Conservation (phyloP, 2,888 invertebrate species). For the Conomelus anceps region DNA sequence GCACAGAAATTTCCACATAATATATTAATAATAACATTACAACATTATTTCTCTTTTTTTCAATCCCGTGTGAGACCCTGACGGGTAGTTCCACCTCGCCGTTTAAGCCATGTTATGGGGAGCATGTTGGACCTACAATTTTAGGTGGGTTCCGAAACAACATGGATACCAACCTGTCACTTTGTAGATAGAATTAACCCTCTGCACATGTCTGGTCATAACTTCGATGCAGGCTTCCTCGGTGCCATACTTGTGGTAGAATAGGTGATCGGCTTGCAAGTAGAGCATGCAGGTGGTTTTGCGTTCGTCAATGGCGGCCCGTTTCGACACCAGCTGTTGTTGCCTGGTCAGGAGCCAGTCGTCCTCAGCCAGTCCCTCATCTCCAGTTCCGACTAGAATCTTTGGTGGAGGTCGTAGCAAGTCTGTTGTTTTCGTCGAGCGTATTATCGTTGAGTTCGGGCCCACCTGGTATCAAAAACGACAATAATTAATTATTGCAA, state of each 20-base stretch:
- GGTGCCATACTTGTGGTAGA: constrained; percentile 89
- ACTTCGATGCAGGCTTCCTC: constrained; percentile 93
- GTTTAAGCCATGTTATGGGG: no score
- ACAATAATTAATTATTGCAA: no score
- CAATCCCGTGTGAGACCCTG: no score
- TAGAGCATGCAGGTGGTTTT: constrained; percentile 93
- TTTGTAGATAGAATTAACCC: constrained; percentile 83
- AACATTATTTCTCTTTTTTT: no score
- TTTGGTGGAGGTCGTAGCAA: neutral
- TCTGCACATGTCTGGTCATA: constrained; percentile 88
- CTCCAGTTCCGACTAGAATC: constrained; percentile 9
- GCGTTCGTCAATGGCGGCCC: constrained; percentile 69
- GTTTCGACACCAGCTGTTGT: constrained; percentile 51
- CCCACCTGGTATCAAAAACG: neutral
- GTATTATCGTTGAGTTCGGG: neutral
- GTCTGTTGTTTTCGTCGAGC: neutral
- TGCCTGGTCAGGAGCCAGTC: constrained; percentile 17
- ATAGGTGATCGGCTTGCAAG: constrained; percentile 92
- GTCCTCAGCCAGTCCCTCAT: constrained; percentile 44
- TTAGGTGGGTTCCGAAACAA: neutral
- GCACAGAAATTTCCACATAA: no score
- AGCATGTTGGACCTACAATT: no score
- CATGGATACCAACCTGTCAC: constrained; percentile 63
- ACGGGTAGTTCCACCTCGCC: no score
- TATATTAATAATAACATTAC: no score